Evolutionary conservation across 2,888 invertebrate genomes (phyloP).

Genomic region (Drosophila cyrtoloma): DNA sequence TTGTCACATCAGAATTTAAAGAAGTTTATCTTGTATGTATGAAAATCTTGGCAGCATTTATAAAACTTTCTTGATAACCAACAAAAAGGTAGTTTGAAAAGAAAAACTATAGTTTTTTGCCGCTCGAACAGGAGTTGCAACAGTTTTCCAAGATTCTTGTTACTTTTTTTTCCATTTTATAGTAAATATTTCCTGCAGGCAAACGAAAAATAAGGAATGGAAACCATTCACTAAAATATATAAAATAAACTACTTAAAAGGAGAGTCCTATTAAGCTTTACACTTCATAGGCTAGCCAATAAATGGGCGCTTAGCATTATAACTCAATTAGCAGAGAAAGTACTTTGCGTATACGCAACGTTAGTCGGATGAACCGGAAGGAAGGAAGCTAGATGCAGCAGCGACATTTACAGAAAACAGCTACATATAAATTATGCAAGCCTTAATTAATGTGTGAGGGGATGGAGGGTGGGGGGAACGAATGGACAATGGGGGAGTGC

Average conservation of each 20-base stretch:
- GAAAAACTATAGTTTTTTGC: background rate
- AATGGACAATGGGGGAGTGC: background rate
- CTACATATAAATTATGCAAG: conserved; percentile 67
- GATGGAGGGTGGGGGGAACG: background rate
- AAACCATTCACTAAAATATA: background rate
- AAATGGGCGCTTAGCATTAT: conserved; percentile 69
- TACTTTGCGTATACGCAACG: conserved; percentile 55
- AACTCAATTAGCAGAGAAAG: conserved; percentile 66
- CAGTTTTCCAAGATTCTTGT: conserved; percentile 2
- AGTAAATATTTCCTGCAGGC: conserved; percentile 17
- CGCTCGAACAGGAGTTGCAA: background rate
- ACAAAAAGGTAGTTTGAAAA: background rate
- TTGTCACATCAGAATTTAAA: background rate
- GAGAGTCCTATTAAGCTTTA: conserved; percentile 2
- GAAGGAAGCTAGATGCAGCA: conserved; percentile 29
- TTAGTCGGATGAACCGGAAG: conserved; percentile 20
- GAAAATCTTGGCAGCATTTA: conserved; percentile 1
- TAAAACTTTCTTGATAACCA: background rate
- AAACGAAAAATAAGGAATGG: conserved; percentile 2
- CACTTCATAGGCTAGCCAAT: conserved; percentile 40
- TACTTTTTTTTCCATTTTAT: conserved; percentile 4
- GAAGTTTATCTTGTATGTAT: background rate
- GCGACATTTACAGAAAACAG: conserved; percentile 30
- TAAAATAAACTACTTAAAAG: conserved; percentile 2
- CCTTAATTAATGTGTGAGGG: conserved; percentile 64